A percentile compares a stretch with the other conserved stretches of the same genome.
These are phyloP conservation scores for Agrochola litura DNA, from an alignment of 2,888 invertebrate genomes.

Conservation along the genomic window DNA sequence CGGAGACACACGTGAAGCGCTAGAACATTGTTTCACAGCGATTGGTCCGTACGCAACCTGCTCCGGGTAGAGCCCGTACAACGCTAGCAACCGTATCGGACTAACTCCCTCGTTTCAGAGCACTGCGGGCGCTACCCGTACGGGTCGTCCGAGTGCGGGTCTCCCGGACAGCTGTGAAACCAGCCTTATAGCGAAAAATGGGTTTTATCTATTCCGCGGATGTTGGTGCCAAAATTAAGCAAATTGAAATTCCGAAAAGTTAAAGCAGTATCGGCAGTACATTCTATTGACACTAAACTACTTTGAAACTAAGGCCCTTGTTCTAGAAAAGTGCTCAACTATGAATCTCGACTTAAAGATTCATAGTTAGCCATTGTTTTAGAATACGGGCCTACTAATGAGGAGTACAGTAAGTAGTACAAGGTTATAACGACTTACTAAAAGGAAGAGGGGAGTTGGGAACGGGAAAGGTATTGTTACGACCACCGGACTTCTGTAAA, in stretches of 20 bases:
- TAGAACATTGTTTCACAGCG: too few species aligned
- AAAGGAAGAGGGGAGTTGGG: constrained; percentile 71
- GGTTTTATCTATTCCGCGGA: not conserved
- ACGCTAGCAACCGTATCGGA: too few species aligned
- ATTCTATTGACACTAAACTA: constrained; percentile 8
- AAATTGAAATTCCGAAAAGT: not conserved
- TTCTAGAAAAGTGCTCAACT: not conserved
- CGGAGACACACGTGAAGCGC: too few species aligned
- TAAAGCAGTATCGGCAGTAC: not conserved
- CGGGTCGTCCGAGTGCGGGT: too few species aligned
- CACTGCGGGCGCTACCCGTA: too few species aligned
- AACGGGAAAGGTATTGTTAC: constrained; percentile 76
- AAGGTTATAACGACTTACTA: constrained; percentile 70
- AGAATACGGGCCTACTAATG: constrained; percentile 6
- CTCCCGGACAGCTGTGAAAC: too few species aligned
- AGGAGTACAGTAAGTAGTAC: constrained; percentile 58
- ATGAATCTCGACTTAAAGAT: not conserved
- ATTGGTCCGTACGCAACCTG: too few species aligned
- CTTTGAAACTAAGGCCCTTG: not conserved
- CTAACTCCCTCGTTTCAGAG: too few species aligned
- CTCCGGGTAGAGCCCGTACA: too few species aligned
- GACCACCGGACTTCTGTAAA: constrained; percentile 88
- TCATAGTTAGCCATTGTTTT: not conserved
- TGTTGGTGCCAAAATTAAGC: not conserved
- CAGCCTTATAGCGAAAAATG: not conserved